Conservation (phyloP, 2,797 vertebrate genomes). For the Anguilla marmorata region DNA sequence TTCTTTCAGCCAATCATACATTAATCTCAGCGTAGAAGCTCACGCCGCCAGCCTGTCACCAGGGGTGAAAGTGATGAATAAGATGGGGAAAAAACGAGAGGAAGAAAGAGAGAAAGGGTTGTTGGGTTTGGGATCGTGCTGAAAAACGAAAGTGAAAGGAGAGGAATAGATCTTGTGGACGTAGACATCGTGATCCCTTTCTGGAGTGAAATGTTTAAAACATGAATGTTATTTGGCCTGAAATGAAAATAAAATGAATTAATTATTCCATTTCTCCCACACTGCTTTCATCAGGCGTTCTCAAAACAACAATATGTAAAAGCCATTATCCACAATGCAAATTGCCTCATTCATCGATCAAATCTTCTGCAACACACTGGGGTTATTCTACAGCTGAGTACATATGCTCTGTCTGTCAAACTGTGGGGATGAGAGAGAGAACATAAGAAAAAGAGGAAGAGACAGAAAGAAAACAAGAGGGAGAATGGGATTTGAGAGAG, state of each 20-base stretch:
- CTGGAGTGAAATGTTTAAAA: not conserved
- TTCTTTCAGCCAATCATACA: not conserved
- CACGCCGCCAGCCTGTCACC: not conserved
- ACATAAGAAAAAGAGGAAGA: not conserved
- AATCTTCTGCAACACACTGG: not conserved
- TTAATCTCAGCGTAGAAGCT: not conserved
- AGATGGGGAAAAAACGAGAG: not conserved
- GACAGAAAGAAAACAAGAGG: not conserved
- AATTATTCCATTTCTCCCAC: no score
- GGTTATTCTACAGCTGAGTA: not conserved
- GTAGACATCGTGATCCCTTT: not conserved
- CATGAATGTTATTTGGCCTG: not conserved
- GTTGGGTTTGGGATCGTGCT: not conserved
- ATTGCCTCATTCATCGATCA: not conserved
- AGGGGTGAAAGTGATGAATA: slow-evolving; percentile 10
- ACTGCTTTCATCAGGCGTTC: no score
- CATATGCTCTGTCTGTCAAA: not conserved
- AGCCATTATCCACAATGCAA: not conserved
- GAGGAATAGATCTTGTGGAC: not conserved
- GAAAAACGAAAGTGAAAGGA: not conserved
- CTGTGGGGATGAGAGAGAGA: not conserved
- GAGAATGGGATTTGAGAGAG: not conserved
- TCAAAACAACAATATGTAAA: not conserved
- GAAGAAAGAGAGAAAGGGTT: not conserved
- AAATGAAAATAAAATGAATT: no score